These are phyloP conservation scores for Diarsia mendica DNA, from an alignment of 2,888 invertebrate genomes.

Conservation along the genomic window DNA sequence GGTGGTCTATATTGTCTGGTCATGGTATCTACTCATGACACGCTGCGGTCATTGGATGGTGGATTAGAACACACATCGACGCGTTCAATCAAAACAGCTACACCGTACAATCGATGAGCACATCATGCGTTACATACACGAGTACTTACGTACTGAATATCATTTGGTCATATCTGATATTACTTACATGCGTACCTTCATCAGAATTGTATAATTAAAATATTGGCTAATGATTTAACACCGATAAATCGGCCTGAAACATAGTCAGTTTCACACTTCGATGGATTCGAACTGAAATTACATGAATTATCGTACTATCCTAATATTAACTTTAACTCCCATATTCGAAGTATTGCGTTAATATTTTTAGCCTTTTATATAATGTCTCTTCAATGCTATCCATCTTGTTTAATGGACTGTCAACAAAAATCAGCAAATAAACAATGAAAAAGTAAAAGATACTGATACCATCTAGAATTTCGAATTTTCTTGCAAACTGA, in stretches of 20 bases:
- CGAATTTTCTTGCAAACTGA: background rate
- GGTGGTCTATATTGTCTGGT: background rate
- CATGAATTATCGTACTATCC: background rate
- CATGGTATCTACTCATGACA: background rate
- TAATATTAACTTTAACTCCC: background rate
- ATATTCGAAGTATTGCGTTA: background rate
- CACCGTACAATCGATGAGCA: background rate
- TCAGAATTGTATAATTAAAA: constrained; percentile 1
- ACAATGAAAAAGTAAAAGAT: background rate
- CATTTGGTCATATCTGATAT: constrained; percentile 7
- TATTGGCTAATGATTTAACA: constrained; percentile 3
- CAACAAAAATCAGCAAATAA: background rate
- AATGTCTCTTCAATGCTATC: background rate
- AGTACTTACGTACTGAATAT: background rate
- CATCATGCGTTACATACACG: background rate
- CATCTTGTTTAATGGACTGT: background rate
- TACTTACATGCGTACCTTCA: background rate
- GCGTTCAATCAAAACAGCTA: constrained; percentile 3
- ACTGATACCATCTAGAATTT: background rate
- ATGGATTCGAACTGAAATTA: background rate
- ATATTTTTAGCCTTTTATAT: constrained; percentile 3
- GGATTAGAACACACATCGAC: constrained; percentile 3
- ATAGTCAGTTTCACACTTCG: background rate
- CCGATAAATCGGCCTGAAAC: background rate
- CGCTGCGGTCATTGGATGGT: too few species aligned